These are phyloP conservation scores for Cephus runcator DNA, from an alignment of 2,888 invertebrate genomes.

Conservation along the genomic window DNA sequence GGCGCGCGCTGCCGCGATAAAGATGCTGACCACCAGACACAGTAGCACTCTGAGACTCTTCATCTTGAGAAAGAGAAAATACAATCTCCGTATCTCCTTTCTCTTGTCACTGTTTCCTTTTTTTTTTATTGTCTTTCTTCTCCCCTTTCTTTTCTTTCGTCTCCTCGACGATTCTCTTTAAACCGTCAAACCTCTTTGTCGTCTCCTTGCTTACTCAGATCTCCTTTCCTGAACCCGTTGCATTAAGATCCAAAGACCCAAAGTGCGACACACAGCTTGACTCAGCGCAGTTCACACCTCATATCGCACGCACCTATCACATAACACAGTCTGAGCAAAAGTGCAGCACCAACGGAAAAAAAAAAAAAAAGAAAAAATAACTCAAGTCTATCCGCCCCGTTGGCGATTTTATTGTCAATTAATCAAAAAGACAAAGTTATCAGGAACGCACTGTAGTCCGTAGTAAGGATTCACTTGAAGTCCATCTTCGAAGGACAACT, in stretches of 20 bases:
- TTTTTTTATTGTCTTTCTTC: neutral
- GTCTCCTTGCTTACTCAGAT: neutral
- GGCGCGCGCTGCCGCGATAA: neutral
- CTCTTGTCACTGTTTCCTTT: neutral
- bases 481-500: constrained; percentile 1
- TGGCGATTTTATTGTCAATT: neutral
- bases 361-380: no score
- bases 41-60: neutral
- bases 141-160: no score
- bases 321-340: neutral
- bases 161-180: neutral
- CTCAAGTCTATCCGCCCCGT: neutral
- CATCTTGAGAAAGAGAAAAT: neutral
- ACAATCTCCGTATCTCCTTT: neutral
- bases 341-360: neutral
- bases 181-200: neutral
- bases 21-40: neutral
- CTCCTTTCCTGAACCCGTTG: neutral
- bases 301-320: constrained; percentile 2
- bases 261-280: neutral
- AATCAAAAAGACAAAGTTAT: neutral
- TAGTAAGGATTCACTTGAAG: neutral
- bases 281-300: neutral
- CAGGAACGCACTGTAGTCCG: neutral
- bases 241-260: neutral